phyloP scores from a whole-genome alignment of 2,888 invertebrate genomes.

The Stramonita haemastoma region DNA sequence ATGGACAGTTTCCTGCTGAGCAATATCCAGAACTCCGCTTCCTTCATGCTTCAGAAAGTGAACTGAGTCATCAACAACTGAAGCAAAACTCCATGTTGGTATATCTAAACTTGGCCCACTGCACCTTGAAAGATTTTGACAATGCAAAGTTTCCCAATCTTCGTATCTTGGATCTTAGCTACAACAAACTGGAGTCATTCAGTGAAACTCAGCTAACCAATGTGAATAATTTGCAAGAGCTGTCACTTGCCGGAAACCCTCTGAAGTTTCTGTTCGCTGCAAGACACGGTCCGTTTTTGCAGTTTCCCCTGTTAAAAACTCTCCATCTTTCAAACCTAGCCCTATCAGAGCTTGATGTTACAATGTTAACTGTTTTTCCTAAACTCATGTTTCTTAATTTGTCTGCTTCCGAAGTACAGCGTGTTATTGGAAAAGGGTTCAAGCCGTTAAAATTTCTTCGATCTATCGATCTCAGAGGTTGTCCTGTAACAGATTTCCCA shows the following conservation, averaged over 20 bases:
- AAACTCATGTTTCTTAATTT: constrained; percentile 19
- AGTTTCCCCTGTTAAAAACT: background rate
- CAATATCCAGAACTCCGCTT: background rate
- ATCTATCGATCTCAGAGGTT: background rate
- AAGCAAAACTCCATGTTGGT: background rate
- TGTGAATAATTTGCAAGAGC: background rate
- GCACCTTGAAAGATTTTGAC: background rate
- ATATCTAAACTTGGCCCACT: background rate
- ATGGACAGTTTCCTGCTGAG: background rate
- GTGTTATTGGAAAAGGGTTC: constrained; percentile 23
- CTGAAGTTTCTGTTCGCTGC: background rate
- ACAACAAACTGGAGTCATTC: background rate
- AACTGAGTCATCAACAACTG: background rate
- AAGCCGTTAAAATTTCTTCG: background rate
- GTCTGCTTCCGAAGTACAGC: background rate
- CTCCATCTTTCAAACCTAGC: constrained; percentile 22
- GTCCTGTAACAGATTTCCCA: constrained; percentile 4
- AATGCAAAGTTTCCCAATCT: background rate
- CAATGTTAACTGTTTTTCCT: background rate
- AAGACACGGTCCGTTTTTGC: background rate
- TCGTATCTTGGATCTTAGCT: constrained; percentile 17
- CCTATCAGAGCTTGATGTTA: background rate
- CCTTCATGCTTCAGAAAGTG: constrained; percentile 10
- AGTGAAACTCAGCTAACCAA: background rate
- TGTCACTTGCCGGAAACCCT: constrained; percentile 30